Evolutionary conservation across 2,797 vertebrate species (phyloP).

Genomic region (Picus viridis): DNA sequence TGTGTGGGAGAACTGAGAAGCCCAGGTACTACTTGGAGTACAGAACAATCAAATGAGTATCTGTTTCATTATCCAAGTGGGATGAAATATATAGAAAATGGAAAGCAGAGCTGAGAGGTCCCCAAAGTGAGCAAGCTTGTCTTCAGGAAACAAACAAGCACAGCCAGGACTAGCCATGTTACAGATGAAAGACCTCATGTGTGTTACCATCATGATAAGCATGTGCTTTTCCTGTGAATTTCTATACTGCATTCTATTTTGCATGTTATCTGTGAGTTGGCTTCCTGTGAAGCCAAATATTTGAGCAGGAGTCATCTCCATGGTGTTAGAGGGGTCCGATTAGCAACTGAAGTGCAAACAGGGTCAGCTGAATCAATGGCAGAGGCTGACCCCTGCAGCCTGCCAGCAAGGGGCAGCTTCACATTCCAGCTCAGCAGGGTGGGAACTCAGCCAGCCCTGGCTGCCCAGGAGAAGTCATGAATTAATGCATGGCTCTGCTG

Average conservation of each 20-base stretch:
- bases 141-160: not conserved
- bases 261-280: not conserved
- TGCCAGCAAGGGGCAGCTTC: constrained; percentile 43
- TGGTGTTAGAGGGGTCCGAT: not conserved
- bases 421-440: not conserved
- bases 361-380: constrained; percentile 42
- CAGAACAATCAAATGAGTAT: not conserved
- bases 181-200: not conserved
- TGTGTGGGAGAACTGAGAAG: not conserved
- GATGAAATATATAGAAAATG: not conserved
- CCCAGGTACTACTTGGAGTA: not conserved
- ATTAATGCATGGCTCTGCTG: not conserved
- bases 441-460: constrained; percentile 6
- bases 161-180: not conserved
- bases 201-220: not conserved
- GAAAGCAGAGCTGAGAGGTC: not conserved
- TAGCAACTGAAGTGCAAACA: not conserved
- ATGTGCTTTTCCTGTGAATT: not conserved
- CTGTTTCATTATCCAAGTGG: not conserved
- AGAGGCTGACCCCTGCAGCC: constrained; percentile 22
- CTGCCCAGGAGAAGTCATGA: constrained; percentile 45
- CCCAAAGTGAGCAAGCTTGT: not conserved
- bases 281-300: not conserved
- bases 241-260: rapidly evolving
- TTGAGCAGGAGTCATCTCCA: not conserved